Conservation (phyloP, 2,888 invertebrate species). For the Eupithecia tripunctaria region DNA sequence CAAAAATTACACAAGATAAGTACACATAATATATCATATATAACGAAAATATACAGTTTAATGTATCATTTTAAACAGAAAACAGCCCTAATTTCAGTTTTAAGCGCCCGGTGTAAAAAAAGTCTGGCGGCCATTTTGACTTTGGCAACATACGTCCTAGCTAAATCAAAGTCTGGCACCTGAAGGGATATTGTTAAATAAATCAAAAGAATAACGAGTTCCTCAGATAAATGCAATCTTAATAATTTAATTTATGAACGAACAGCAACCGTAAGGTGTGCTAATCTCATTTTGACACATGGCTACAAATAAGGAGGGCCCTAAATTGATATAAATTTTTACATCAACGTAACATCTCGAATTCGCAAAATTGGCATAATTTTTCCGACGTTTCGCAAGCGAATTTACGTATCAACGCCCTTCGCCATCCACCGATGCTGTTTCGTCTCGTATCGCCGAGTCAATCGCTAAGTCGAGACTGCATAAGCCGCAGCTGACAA, state of each 20-base stretch:
- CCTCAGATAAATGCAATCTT: background rate
- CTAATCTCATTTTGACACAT: background rate
- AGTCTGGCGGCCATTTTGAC: too few relatives aligned
- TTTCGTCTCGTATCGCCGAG: slow-evolving; percentile 53
- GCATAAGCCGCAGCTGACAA: slow-evolving; percentile 81
- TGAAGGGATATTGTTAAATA: background rate
- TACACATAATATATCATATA: too few relatives aligned
- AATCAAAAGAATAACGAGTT: background rate
- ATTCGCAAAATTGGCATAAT: slow-evolving; percentile 44
- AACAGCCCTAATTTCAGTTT: too few relatives aligned
- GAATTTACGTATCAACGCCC: slow-evolving; percentile 51
- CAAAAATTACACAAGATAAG: too few relatives aligned
- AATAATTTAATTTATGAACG: background rate
- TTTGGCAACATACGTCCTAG: too few relatives aligned
- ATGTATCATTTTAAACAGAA: too few relatives aligned
- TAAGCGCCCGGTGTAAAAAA: too few relatives aligned
- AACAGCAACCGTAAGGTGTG: background rate
- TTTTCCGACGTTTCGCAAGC: slow-evolving; percentile 42
- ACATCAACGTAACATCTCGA: slow-evolving; percentile 29
- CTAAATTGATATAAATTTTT: slow-evolving; percentile 16
- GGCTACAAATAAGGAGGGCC: slow-evolving; percentile 5
- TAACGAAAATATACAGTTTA: too few relatives aligned
- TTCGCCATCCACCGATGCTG: slow-evolving; percentile 52
- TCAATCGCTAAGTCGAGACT: slow-evolving; percentile 67
- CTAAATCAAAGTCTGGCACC: background rate